Base-by-base conservation (phyloP, 2,797 vertebrate species). In the Lepus townsendii region DNA sequence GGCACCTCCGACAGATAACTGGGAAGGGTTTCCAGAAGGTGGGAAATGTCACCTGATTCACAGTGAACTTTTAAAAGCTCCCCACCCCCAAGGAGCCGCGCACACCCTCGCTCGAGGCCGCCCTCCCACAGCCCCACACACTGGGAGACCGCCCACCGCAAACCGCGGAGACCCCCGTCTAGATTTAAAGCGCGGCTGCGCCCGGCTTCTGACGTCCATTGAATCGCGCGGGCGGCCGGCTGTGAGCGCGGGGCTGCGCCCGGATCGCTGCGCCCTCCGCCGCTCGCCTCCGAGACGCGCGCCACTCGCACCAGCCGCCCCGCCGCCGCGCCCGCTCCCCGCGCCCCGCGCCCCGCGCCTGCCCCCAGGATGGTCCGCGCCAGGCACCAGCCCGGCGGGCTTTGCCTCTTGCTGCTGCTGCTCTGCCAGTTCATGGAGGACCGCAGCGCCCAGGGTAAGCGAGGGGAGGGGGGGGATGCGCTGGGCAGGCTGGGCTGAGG, bases 161-260 rank as follows among this genome's bases (percentile, higher is more conserved):
- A 98, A 99, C 99, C 99, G 98, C 98, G 98, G 99, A 99, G 99
- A 99, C 99, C 99, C 99, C 99, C 99, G 99, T 99, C 99, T 99
- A 99, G 99, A 99, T 99, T 99, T 99, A 99, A 99, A 99, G 99
- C 99, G 99, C 99, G 99, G 99, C 99, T 99, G 99, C 99, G 99
- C 99, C 99, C 99, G 98, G 98, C 99, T 99, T 98, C 99, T 99
- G 99, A 99, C 99, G 99, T 99, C 99, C 99, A 99, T 99, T 99
- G 99, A 99, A 99, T 99, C 99, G 99, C 99, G 99, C 99, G 99
- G 96, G 96, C 95, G 92, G 94, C 97, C 96, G 96, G 93, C 94
- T 95, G 93, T 96, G 97, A 98, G 98, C 98, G 98, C 98, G 98
- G 98, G 98, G 98, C 97, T 97, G 97, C 96, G 97, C 97, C 97